Evolutionary conservation across 2,797 vertebrate species (phyloP).

Genomic region (Pseudopleuronectes americanus): DNA sequence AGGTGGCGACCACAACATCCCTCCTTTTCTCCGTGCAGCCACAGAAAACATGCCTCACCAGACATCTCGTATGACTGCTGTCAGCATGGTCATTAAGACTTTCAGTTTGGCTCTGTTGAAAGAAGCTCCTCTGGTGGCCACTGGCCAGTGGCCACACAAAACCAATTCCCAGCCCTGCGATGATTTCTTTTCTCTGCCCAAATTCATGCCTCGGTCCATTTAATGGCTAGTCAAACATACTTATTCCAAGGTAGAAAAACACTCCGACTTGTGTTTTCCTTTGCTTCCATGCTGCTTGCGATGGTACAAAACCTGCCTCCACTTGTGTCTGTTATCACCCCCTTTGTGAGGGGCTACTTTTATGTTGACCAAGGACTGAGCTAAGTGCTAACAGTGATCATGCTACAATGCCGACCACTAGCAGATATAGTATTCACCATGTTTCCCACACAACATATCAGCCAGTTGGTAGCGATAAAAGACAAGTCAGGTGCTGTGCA

Average conservation of each 20-base stretch:
- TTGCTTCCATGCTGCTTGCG: constrained; percentile 29
- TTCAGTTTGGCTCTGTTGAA: constrained; percentile 75
- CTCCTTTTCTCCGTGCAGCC: constrained; percentile 53
- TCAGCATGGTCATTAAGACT: constrained; percentile 76
- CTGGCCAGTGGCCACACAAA: constrained; percentile 66
- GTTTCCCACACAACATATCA: background rate
- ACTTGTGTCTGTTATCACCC: constrained; percentile 57
- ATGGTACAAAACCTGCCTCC: constrained; percentile 44
- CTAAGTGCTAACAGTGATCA: background rate
- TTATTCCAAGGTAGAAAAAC: constrained; percentile 65
- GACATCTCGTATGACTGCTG: constrained; percentile 77
- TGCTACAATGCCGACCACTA: background rate
- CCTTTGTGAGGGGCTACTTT: background rate
- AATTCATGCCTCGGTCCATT: constrained; percentile 62
- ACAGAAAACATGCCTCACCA: constrained; percentile 62
- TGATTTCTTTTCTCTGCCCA: constrained; percentile 52
- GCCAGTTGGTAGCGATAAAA: background rate
- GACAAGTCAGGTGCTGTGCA: too few relatives aligned
- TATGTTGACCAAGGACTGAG: background rate
- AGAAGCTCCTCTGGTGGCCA: constrained; percentile 67
- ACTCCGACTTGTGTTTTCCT: constrained; percentile 55
- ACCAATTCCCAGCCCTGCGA: constrained; percentile 46
- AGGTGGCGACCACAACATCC: constrained; percentile 62
- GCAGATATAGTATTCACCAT: constrained; percentile 1
- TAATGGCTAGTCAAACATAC: constrained; percentile 67